These are phyloP conservation scores for Saccopteryx leptura DNA, from an alignment of 2,113 vertebrate genomes.

Conservation along the genomic window DNA sequence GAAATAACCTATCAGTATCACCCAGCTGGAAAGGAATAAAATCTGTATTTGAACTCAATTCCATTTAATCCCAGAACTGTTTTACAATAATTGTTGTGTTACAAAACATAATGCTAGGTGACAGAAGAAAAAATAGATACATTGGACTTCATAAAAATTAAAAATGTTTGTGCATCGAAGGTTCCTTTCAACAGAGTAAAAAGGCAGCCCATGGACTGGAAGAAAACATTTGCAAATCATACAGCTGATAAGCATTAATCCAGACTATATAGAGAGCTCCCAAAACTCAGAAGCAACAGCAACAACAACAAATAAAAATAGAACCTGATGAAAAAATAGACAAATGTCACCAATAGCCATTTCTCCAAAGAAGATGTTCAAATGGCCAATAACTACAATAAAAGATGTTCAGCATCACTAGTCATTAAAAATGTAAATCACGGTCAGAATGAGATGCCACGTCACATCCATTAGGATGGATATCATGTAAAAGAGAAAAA, in stretches of 20 bases:
- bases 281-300: background rate
- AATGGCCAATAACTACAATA: background rate
- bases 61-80: background rate
- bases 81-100: background rate
- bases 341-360: background rate
- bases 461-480: background rate
- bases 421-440: background rate
- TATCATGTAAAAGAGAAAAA: background rate
- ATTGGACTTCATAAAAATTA: background rate
- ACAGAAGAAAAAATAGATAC: background rate
- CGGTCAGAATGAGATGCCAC: background rate
- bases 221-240: conserved; percentile 18
- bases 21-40: background rate
- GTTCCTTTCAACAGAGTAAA: background rate
- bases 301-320: background rate
- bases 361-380: background rate
- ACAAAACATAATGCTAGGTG: background rate
- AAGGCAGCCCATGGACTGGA: background rate
- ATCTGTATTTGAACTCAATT: background rate
- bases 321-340: background rate
- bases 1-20: background rate
- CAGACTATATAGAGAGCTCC: background rate
- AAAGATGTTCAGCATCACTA: background rate
- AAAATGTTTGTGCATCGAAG: background rate
- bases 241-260: background rate